phyloP scores from a whole-genome alignment of 2,888 invertebrate genomes.

The Hypomecis atomaria region DNA sequence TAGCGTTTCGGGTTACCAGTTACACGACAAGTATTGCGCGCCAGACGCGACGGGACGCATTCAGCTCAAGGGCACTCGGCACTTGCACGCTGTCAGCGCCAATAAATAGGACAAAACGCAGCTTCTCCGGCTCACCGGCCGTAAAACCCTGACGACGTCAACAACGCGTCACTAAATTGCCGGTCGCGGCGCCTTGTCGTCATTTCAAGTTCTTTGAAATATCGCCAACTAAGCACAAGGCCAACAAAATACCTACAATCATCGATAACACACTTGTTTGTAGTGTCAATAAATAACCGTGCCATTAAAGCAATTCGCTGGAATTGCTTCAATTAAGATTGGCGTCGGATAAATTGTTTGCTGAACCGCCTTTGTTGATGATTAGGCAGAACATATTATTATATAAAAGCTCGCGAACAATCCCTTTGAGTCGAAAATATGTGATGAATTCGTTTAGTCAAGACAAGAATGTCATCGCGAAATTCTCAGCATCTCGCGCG shows the following conservation, averaged over 20 bases:
- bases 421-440: constrained; percentile 25
- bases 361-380: not conserved
- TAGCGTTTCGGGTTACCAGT: constrained; percentile 27
- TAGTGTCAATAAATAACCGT: not conserved
- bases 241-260: not conserved
- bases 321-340: constrained; percentile 14
- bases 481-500: constrained; percentile 20
- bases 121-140: constrained; percentile 1
- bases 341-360: constrained; percentile 3
- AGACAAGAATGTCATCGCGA: constrained; percentile 10
- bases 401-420: constrained; percentile 10
- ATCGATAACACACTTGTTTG: not conserved
- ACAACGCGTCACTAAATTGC: constrained; percentile 2
- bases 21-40: constrained; percentile 44
- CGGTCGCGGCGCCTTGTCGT: not conserved
- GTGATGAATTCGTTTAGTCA: constrained; percentile 14
- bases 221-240: not conserved
- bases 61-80: constrained; percentile 57
- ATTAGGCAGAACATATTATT: not conserved
- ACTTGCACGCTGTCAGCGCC: constrained; percentile 44
- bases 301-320: not conserved
- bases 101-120: constrained; percentile 44
- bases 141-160: not conserved
- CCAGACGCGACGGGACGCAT: constrained; percentile 49
- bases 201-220: not conserved